These are phyloP conservation scores for Desmophyllum pertusum DNA, from an alignment of 92 coral and sea anemone species.

Conservation along the genomic window DNA sequence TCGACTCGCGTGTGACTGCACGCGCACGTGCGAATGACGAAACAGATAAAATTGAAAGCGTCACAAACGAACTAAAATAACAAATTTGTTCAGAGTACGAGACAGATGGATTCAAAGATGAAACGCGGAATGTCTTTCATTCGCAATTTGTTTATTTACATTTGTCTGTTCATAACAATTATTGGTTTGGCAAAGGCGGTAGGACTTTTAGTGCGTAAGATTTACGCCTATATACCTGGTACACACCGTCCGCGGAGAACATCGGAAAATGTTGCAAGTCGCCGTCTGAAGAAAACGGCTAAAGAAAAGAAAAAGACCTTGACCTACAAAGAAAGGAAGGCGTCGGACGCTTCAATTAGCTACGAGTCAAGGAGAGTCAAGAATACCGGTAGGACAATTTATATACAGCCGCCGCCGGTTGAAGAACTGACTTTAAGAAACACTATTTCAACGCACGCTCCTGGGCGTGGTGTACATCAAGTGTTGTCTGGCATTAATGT, in stretches of 20 bases:
- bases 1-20: not conserved
- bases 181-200: not conserved
- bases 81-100: not conserved
- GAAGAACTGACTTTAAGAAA: not conserved
- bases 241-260: not conserved
- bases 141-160: slow-evolving; percentile 1
- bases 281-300: not conserved
- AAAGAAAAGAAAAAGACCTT: too few species aligned
- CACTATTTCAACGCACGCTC: too few species aligned
- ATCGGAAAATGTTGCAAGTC: not conserved
- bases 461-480: too few species aligned
- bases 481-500: not conserved
- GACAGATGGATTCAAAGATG: not conserved
- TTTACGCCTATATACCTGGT: not conserved
- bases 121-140: not conserved
- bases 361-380: too few species aligned
- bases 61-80: not conserved
- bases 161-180: not conserved
- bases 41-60: not conserved
- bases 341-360: too few species aligned
- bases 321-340: too few species aligned
- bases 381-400: too few species aligned
- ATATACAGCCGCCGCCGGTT: not conserved
- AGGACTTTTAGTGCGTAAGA: not conserved
- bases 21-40: slow-evolving; percentile 3